phyloP scores from a whole-genome alignment of 2,113 vertebrate genomes.

The Alosa alosa region DNA sequence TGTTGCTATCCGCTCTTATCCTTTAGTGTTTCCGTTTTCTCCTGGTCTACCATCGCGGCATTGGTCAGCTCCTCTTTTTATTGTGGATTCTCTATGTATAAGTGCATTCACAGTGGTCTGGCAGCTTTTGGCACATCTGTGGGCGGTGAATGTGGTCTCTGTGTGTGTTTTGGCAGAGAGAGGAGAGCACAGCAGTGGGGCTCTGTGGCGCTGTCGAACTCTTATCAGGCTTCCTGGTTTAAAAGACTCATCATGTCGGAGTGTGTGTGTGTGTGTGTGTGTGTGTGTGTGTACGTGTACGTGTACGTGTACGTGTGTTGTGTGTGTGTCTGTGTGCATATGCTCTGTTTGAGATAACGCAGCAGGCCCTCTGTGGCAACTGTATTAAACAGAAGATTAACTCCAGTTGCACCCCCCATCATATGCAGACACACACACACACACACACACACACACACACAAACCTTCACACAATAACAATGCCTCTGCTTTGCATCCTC shows the following conservation, averaged over 20 bases:
- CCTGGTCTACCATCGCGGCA: background rate
- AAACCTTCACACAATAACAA: background rate
- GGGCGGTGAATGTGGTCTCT: slow-evolving; percentile 31
- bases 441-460: background rate
- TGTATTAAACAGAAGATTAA: slow-evolving; percentile 1
- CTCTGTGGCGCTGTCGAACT: slow-evolving; percentile 32
- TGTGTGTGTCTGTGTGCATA: slow-evolving; percentile 13
- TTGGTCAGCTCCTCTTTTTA: background rate
- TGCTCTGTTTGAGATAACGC: slow-evolving; percentile 31
- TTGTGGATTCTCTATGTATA: slow-evolving; percentile 15
- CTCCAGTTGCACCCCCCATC: background rate
- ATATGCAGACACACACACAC: background rate
- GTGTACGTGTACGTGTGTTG: slow-evolving; percentile 6
- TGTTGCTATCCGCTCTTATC: background rate
- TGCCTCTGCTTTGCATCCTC: background rate
- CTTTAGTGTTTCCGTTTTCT: background rate
- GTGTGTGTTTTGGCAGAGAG: slow-evolving; percentile 34
- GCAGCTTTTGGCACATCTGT: background rate
- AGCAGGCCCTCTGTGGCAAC: slow-evolving; percentile 16
- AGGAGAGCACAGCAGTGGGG: slow-evolving; percentile 11
- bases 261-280: background rate
- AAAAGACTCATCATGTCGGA: slow-evolving; percentile 4
- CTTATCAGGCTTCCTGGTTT: slow-evolving; percentile 29
- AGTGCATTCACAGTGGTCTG: slow-evolving; percentile 29
- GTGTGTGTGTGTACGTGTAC: background rate